These are phyloP conservation scores for Rhynchopsitta pachyrhyncha DNA, from an alignment of 2,113 vertebrate genomes.

Conservation along the genomic window DNA sequence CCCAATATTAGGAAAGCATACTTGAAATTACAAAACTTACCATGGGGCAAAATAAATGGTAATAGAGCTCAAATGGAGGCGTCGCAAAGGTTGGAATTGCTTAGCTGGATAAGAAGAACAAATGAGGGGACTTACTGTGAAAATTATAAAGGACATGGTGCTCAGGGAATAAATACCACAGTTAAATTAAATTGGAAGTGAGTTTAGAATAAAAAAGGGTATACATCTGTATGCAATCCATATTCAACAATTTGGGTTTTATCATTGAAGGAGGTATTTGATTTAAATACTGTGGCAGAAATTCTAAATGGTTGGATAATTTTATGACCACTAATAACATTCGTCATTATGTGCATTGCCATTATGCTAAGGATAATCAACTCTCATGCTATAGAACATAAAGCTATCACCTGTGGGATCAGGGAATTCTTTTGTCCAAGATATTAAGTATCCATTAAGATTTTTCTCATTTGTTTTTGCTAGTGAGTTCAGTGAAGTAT, in stretches of 20 bases:
- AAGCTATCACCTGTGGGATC: constrained; percentile 5
- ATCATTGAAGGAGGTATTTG: neutral
- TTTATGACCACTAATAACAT: constrained; percentile 41
- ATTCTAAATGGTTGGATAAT: constrained; percentile 36
- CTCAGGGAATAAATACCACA: neutral
- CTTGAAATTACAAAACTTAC: neutral
- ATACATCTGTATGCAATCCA: neutral
- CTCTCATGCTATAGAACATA: neutral
- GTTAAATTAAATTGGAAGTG: constrained; percentile 18
- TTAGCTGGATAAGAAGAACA: neutral
- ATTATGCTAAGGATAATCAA: constrained; percentile 52
- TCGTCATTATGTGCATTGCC: constrained; percentile 23
- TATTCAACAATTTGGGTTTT: constrained; percentile 14
- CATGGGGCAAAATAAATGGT: neutral
- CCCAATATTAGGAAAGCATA: neutral
- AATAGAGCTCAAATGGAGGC: neutral
- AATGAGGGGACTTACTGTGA: neutral
- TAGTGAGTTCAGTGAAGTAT: neutral
- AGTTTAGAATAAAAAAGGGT: neutral
- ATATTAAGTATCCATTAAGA: neutral
- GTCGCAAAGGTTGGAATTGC: neutral
- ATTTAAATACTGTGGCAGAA: constrained; percentile 40
- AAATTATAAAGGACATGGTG: neutral
- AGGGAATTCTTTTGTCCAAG: neutral
- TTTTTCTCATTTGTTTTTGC: neutral